Evolutionary conservation across 2,888 invertebrate genomes (phyloP).

Genomic region (Plutella xylostella): DNA sequence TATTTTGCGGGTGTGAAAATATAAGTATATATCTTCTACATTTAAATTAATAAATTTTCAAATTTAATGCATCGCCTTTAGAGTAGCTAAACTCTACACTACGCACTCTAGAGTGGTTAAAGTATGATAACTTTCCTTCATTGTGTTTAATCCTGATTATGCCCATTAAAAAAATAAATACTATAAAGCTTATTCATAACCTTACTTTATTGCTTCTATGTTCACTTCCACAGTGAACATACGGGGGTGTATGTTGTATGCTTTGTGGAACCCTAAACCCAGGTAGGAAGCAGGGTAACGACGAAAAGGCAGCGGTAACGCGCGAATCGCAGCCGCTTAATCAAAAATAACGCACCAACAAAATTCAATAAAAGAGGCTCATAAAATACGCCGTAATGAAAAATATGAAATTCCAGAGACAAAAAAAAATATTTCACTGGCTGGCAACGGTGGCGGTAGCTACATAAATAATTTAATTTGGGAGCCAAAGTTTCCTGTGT

Average conservation of each 20-base stretch:
- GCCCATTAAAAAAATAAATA: neutral
- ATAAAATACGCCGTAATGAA: constrained; percentile 56
- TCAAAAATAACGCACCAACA: constrained; percentile 50
- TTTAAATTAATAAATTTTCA: no score
- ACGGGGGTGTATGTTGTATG: neutral
- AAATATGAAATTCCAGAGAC: constrained; percentile 61
- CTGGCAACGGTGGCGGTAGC: constrained; percentile 26
- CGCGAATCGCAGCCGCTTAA: constrained; percentile 30
- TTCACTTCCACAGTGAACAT: no score
- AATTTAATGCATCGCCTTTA: no score
- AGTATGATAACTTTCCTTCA: neutral
- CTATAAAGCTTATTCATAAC: neutral
- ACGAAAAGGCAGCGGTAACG: no score
- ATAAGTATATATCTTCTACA: no score
- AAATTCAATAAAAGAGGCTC: constrained; percentile 54
- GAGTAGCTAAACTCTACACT: no score
- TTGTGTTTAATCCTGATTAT: neutral
- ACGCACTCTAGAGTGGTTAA: neutral
- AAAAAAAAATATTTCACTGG: constrained; percentile 44
- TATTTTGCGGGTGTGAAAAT: no score
- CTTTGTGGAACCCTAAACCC: neutral
- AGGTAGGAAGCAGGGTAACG: neutral
- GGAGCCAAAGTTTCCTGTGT: constrained; percentile 26
- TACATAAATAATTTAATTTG: constrained; percentile 49
- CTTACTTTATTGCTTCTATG: neutral